These are phyloP conservation scores for Oreocharis arfaki DNA, from an alignment of 2,113 vertebrate genomes.

Conservation along the genomic window DNA sequence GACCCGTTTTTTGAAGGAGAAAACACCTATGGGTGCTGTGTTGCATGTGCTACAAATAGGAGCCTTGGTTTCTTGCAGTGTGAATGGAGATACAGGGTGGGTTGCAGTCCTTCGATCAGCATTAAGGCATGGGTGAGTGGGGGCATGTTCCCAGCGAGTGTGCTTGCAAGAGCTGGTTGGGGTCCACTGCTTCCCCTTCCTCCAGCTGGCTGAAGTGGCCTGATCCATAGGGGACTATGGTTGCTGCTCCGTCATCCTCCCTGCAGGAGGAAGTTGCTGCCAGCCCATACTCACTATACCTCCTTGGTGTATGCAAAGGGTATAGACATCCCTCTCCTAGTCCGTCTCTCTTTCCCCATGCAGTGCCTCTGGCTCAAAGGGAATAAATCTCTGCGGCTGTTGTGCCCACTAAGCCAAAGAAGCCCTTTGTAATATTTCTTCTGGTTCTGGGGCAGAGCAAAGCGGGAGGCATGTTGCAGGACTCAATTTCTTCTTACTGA, in stretches of 20 bases:
- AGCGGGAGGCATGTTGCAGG: neutral
- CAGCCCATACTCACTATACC: neutral
- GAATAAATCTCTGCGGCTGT: neutral
- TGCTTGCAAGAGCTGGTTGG: neutral
- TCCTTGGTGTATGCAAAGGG: neutral
- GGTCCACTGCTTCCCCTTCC: neutral
- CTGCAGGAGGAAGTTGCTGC: neutral
- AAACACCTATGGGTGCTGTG: neutral
- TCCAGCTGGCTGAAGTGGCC: neutral
- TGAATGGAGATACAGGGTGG: neutral
- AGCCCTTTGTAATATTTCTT: neutral
- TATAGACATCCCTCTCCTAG: neutral
- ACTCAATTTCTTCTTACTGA: neutral
- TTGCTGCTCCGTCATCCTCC: neutral
- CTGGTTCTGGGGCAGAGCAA: neutral
- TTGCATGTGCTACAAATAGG: neutral
- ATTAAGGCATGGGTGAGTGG: neutral
- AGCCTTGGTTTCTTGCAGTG: neutral
- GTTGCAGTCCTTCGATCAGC: neutral
- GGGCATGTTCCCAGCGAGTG: rapidly evolving
- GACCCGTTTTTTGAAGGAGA: neutral
- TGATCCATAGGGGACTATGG: neutral
- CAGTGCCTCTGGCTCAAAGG: neutral
- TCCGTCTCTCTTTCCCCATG: rapidly evolving
- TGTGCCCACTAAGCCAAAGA: neutral